Base-by-base conservation (phyloP, 64 coral and sea anemone species). In the Stylophora pistillata region DNA sequence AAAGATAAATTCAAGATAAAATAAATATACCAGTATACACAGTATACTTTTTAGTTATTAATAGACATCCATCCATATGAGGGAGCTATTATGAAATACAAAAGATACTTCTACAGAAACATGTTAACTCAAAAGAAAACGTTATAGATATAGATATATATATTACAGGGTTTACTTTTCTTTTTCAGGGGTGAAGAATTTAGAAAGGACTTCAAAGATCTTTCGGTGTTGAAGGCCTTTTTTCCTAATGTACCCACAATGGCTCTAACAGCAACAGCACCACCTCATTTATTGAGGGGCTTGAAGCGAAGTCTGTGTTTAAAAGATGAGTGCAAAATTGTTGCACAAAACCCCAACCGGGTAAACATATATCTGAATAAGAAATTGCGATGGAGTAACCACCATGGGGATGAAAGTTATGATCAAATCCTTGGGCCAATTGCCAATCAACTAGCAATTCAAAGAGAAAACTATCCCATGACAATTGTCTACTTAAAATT, bases 181-280 rank as follows among this genome's bases (percentile, higher is more conserved):
- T n/a, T n/a, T n/a, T n/a, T n/a, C n/a, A n/a, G n/a, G n/a, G n/a
- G n/a, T n/a, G n/a, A n/a, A n/a, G 91, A 88, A 6, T 93, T 93
- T 74, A 88, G 86, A 88, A 93, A 87, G 63, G 91, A 93, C 25
- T 93, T 88, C 70, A 61, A 93, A 62, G 91, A 87, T 16, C 70
- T 88, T 18, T 88, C n/a, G 53, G 56, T 64, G 30, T 60, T 88
- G 54, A 93, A 75, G 72, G 91, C 91, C 55, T 93, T 93, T 62
- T 77, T 93, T 55, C 86, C 85, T 17, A 68, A 56, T 66, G 85
- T 86, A 58, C 90, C 90, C 32, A 77, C 70, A 53, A 10, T 92
- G 74, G 90, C 74, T 31, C 56, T 93, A 37, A 88, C 77, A 83
- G 91, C 91, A 83, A 93, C 86, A 82, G 86, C 86, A 74, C 77